These are phyloP conservation scores for Orthonychiurus folsomi DNA, from an alignment of 2,888 invertebrate species.

Conservation along the genomic window DNA sequence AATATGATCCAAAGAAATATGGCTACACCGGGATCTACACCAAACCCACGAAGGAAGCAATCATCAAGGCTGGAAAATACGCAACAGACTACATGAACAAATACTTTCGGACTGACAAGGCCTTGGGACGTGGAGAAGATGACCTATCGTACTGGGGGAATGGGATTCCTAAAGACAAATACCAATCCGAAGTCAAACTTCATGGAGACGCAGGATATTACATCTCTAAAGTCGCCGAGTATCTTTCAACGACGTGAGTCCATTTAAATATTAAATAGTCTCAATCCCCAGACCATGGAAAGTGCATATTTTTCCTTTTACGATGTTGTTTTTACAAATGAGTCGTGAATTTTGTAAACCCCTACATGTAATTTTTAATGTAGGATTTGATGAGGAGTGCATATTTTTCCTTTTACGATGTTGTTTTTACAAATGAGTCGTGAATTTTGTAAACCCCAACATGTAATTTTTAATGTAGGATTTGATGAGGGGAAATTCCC, in stretches of 20 bases:
- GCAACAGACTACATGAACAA: conserved; percentile 26
- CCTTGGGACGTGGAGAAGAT: conserved; percentile 33
- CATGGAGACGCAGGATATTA: conserved; percentile 31
- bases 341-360: too few species aligned
- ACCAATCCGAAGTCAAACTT: conserved; percentile 22
- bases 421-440: too few species aligned
- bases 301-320: too few species aligned
- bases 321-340: too few species aligned
- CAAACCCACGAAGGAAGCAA: conserved; percentile 21
- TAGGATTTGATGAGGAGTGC: too few species aligned
- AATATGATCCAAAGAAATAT: conserved; percentile 26
- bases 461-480: too few species aligned
- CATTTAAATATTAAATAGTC: too few species aligned
- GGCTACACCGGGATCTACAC: conserved; percentile 28
- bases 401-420: too few species aligned
- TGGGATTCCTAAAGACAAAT: conserved; percentile 26
- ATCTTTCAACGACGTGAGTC: conserved; percentile 32
- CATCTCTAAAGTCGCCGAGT: conserved; percentile 26
- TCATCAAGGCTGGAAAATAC: conserved; percentile 27
- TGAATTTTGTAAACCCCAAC: too few species aligned
- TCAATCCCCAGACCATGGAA: too few species aligned
- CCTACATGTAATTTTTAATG: too few species aligned
- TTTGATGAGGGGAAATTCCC: too few species aligned
- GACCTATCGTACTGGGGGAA: conserved; percentile 40
- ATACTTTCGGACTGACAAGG: conserved; percentile 24